Evolutionary conservation across 2,888 invertebrate species (phyloP).

Genomic region (Sinopyrophorus schimmeli): DNA sequence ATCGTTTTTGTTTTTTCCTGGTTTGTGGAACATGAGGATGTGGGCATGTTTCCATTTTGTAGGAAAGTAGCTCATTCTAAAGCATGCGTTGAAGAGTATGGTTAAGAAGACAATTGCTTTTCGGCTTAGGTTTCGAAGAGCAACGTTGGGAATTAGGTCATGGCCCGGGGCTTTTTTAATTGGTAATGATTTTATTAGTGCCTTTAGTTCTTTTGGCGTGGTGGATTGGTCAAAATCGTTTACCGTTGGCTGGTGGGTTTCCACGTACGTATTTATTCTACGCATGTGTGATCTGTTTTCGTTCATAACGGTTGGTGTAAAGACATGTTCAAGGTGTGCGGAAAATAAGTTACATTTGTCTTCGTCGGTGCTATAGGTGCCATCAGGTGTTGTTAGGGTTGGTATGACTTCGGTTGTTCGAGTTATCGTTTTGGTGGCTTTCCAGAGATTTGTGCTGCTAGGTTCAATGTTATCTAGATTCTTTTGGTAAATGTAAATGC

Average conservation of each 20-base stretch:
- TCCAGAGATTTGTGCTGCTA: conserved; percentile 7
- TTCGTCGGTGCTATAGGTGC: conserved; percentile 1
- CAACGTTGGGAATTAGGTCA: conserved; percentile 1
- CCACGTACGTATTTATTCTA: background rate
- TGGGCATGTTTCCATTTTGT: too few relatives aligned
- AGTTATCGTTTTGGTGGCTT: background rate
- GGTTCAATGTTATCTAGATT: conserved; percentile 2
- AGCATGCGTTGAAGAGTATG: conserved; percentile 1
- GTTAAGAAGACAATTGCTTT: background rate
- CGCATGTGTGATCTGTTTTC: background rate
- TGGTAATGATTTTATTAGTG: background rate
- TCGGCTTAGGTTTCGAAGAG: background rate
- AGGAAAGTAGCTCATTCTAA: background rate
- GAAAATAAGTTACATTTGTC: background rate
- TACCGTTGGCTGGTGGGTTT: conserved; percentile 1
- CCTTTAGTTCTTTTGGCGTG: background rate
- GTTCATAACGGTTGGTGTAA: background rate
- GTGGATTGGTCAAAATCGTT: background rate
- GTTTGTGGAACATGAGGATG: too few relatives aligned
- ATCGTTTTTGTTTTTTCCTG: too few relatives aligned
- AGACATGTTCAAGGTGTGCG: background rate
- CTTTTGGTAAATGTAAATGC: conserved; percentile 4
- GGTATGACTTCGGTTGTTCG: too few relatives aligned
- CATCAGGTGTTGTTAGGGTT: conserved; percentile 5
- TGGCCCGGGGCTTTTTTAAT: conserved; percentile 4